These are phyloP conservation scores for Mesoclemmys tuberculata DNA, from an alignment of 2,113 vertebrate species.

Conservation along the genomic window DNA sequence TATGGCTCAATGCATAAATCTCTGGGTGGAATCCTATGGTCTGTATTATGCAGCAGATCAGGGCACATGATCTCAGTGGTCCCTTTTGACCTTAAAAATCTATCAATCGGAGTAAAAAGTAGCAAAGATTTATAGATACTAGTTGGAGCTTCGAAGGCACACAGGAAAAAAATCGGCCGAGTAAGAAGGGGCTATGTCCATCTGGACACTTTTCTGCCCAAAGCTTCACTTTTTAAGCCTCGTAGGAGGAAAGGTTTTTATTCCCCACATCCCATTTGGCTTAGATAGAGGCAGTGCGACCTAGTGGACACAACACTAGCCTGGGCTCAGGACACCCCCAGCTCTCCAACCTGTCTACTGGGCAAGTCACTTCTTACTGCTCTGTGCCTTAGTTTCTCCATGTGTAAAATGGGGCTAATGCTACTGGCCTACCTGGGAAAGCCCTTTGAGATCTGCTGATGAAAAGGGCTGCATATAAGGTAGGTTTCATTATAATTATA, in stretches of 20 bases:
- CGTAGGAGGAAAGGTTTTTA: background rate
- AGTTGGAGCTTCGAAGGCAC: background rate
- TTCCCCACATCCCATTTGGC: background rate
- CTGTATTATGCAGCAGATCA: background rate
- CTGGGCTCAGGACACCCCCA: background rate
- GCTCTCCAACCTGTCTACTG: background rate
- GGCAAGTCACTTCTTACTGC: background rate
- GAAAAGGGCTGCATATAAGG: background rate
- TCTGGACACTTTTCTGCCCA: background rate
- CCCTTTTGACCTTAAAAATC: background rate
- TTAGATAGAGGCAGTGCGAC: background rate
- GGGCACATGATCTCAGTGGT: background rate
- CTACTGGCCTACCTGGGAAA: background rate
- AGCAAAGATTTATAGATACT: rapidly evolving
- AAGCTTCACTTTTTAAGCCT: background rate
- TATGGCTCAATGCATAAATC: background rate
- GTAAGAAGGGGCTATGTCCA: background rate
- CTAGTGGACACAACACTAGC: background rate
- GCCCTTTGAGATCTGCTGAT: background rate
- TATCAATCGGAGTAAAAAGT: background rate
- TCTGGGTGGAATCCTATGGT: background rate
- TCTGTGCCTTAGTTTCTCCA: background rate
- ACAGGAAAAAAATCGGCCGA: rapidly evolving
- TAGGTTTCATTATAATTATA: background rate
- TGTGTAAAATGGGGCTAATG: background rate